phyloP scores from a whole-genome alignment of 2,113 vertebrate species.

The Hippocampus mohnikei region DNA sequence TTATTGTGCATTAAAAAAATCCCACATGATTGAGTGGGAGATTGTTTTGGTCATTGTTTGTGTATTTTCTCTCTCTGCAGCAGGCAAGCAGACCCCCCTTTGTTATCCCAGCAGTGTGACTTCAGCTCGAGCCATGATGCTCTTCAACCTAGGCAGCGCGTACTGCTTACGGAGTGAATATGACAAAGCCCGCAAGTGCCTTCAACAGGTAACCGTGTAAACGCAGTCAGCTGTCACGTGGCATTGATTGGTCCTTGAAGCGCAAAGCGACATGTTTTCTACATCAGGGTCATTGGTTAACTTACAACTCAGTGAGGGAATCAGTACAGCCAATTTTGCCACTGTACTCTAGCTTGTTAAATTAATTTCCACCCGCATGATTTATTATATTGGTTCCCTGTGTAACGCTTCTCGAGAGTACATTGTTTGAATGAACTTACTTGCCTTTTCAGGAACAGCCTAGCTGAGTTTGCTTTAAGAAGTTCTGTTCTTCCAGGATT shows the following conservation, averaged over 20 bases:
- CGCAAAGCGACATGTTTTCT: not conserved
- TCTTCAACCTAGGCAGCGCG: slow-evolving; percentile 96
- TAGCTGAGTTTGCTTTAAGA: not conserved
- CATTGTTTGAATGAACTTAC: not conserved
- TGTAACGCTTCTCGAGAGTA: too few species aligned
- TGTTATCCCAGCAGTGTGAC: slow-evolving; percentile 93
- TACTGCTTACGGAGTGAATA: slow-evolving; percentile 96
- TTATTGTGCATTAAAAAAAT: not conserved
- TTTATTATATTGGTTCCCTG: not conserved
- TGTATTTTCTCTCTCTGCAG: slow-evolving; percentile 56
- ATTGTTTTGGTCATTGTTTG: not conserved
- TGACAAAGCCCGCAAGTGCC: slow-evolving; percentile 95
- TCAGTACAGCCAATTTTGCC: not conserved
- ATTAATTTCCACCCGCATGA: not conserved
- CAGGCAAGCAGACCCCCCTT: slow-evolving; percentile 88
- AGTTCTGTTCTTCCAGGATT: not conserved
- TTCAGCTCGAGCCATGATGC: slow-evolving; percentile 93
- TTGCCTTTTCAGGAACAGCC: too few species aligned
- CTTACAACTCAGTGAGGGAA: too few species aligned
- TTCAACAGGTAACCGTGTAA: slow-evolving; percentile 84
- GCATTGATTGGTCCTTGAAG: not conserved
- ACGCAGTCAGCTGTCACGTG: not conserved
- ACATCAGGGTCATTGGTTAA: not conserved
- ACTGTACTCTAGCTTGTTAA: not conserved
- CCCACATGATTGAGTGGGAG: not conserved